Conservation (phyloP, 2,888 invertebrate genomes). For the Diplolepis rosae region DNA sequence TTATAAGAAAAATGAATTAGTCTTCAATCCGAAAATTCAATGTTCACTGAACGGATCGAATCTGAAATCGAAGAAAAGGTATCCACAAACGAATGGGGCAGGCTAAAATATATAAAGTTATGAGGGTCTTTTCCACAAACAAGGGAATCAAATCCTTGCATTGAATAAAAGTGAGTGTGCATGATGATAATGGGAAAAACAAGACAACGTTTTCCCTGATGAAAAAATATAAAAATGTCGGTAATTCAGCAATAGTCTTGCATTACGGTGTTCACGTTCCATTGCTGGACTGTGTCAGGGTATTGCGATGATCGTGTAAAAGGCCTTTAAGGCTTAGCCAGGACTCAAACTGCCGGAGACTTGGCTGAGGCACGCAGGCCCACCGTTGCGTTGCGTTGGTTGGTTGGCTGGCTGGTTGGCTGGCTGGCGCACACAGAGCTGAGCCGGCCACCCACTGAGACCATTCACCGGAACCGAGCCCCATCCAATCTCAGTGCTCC, state of each 20-base stretch:
- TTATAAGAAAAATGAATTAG: too few relatives aligned
- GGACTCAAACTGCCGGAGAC: constrained; percentile 46
- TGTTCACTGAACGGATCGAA: not conserved
- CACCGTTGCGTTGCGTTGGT: too few relatives aligned
- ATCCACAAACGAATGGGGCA: constrained; percentile 18
- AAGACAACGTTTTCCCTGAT: constrained; percentile 25
- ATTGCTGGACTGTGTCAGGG: constrained; percentile 54
- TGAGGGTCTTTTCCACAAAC: too few relatives aligned
- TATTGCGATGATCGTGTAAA: constrained; percentile 50
- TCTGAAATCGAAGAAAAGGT: constrained; percentile 27
- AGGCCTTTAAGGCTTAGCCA: constrained; percentile 46
- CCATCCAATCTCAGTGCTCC: constrained; percentile 68
- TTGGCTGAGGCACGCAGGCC: constrained; percentile 76
- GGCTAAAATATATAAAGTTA: constrained; percentile 4
- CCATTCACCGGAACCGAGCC: constrained; percentile 74
- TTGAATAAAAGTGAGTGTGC: too few relatives aligned
- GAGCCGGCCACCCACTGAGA: constrained; percentile 73
- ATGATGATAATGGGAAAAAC: constrained; percentile 41
- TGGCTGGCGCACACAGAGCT: constrained; percentile 76
- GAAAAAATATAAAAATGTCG: constrained; percentile 46
- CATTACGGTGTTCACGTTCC: constrained; percentile 49
- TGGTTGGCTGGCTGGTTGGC: too few relatives aligned
- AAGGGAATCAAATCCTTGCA: too few relatives aligned
- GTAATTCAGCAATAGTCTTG: constrained; percentile 51
- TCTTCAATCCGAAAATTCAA: not conserved